phyloP scores from a whole-genome alignment of 2,797 vertebrate species.

The Cynodonichthys magdalenae region DNA sequence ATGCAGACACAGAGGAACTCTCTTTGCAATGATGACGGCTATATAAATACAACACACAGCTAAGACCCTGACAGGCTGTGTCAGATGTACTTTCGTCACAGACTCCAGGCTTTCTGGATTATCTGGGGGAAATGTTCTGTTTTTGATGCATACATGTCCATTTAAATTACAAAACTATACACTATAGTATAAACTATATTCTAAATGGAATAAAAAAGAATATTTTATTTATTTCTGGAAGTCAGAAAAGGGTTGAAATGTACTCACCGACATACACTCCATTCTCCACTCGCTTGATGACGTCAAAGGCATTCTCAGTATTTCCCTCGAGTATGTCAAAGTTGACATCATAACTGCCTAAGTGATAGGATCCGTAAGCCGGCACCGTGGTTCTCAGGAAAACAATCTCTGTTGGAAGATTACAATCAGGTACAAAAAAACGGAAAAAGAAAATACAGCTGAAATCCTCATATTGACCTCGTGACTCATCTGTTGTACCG shows the following conservation, averaged over 20 bases:
- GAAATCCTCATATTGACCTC: constrained; percentile 44
- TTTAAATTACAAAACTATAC: constrained; percentile 63
- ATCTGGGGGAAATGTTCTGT: constrained; percentile 41
- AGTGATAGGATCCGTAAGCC: constrained; percentile 79
- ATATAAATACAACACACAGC: constrained; percentile 59
- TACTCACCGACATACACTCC: constrained; percentile 93
- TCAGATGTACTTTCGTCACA: constrained; percentile 69
- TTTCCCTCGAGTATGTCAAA: constrained; percentile 96
- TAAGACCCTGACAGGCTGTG: constrained; percentile 60
- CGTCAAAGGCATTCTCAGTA: constrained; percentile 91
- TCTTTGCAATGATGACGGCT: constrained; percentile 63
- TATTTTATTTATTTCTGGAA: constrained; percentile 50
- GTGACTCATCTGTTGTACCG: constrained; percentile 23
- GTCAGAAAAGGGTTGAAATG: constrained; percentile 49
- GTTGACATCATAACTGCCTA: constrained; percentile 85
- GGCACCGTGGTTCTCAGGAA: constrained; percentile 92
- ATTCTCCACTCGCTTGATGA: constrained; percentile 90
- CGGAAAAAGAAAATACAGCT: constrained; percentile 28
- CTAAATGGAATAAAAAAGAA: constrained; percentile 59
- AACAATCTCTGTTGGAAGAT: constrained; percentile 89
- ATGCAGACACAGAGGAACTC: constrained; percentile 50
- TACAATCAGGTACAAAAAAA: constrained; percentile 52
- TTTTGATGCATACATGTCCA: constrained; percentile 58
- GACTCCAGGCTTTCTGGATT: constrained; percentile 29
- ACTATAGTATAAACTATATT: constrained; percentile 32